Conservation (phyloP, 2,797 vertebrate species). For the Sebastes cheni region DNA sequence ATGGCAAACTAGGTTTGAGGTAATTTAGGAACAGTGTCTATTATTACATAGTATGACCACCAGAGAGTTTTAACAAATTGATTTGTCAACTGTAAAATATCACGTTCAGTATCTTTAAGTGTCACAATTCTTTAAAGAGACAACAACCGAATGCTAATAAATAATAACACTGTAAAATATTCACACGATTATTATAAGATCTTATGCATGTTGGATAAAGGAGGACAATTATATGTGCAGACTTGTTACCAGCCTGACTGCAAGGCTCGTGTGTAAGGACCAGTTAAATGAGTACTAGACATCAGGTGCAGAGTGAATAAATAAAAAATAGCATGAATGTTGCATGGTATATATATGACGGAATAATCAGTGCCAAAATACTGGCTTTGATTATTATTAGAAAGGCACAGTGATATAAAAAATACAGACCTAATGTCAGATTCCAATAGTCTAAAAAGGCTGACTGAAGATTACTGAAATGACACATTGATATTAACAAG, state of each 20-base stretch:
- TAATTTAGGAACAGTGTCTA: no score
- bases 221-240: background rate
- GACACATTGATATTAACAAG: constrained; percentile 10
- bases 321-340: background rate
- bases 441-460: background rate
- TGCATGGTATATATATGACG: background rate
- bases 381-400: background rate
- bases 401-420: background rate
- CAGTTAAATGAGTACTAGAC: background rate
- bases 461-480: background rate
- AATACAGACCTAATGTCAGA: background rate
- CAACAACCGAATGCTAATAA: background rate
- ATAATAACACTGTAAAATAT: background rate
- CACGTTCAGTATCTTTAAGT: background rate
- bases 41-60: no score
- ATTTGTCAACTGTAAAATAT: background rate
- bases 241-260: constrained; percentile 6
- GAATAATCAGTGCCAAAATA: background rate
- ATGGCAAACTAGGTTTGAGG: background rate
- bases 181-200: background rate
- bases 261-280: background rate
- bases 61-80: no score
- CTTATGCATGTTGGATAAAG: background rate
- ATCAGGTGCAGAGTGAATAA: background rate
- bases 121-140: background rate